Base-by-base conservation (phyloP, 2,888 invertebrate species). In the Mesodorylaimus sp. region DNA sequence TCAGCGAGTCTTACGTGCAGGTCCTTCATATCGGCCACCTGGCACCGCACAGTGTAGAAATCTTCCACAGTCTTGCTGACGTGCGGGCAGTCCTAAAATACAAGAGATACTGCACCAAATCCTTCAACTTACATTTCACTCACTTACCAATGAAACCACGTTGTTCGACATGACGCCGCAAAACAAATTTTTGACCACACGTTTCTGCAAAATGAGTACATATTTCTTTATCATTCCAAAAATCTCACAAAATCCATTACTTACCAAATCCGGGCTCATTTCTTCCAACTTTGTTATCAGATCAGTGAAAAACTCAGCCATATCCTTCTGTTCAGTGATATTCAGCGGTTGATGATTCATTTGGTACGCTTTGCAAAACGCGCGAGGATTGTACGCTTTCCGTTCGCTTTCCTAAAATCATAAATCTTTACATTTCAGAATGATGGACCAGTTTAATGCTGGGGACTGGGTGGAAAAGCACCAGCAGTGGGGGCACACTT, bases 241-340 rank as follows among this genome's bases (percentile, higher is more conserved):
- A 27, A 41, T 26, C 21, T 25, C 36, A 19, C 32, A 42, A 36
- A 27, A 13, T n/a, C 19, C n/a, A 45, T 45, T 27, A 51, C 54
- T 41, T 51, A 61, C 57, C 37, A 88, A 68, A 55, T 85, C 81
- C 0, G 84, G 81, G 1, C 87, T 85, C 86, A 89, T 89, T 68
- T 91, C 91, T 68, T 91, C 91, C 16, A 91, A 71, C 66, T 91
- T 91, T 24, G 87, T 87, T 28, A 91, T 88, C 44, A 91, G 76
- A 71, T 91, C 89, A 49, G 89, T 91, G 66, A 91, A 91, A 72
- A 91, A 91, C 70, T 91, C 91, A 0, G 89, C 88, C 91, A 91
- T 91, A 64, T 91, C 91, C 65, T 91, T 91, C 69, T 91, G 91
- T 64, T 91, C 91, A 0, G 88, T 88, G 0, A 89, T 89, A 67